These are phyloP conservation scores for Drosophila aff. DNA, from an alignment of 1,140 invertebrate species.

Conservation along the genomic window DNA sequence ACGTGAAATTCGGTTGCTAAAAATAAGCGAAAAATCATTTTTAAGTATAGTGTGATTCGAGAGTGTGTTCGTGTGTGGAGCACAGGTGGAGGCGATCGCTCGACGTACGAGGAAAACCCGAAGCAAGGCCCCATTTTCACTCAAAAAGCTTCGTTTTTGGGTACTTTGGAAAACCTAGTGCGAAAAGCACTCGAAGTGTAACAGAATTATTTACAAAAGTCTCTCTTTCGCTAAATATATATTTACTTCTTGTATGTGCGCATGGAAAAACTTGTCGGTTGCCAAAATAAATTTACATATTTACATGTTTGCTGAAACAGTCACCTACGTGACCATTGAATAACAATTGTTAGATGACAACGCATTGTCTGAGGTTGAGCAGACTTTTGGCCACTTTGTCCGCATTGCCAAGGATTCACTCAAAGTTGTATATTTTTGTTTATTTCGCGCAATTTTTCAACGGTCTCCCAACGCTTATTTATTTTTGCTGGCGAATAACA, in stretches of 20 bases:
- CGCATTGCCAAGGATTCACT: constrained; percentile 79
- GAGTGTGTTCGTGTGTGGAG: constrained; percentile 39
- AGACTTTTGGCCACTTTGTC: constrained; percentile 44
- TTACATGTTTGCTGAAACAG: constrained; percentile 10
- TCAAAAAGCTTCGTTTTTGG: constrained; percentile 51
- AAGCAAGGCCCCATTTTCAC: constrained; percentile 41
- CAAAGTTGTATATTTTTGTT: constrained; percentile 50
- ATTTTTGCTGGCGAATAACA: constrained; percentile 62
- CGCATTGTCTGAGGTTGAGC: constrained; percentile 66
- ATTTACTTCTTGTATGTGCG: constrained; percentile 15
- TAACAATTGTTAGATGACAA: constrained; percentile 78
- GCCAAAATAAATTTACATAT: constrained; percentile 30
- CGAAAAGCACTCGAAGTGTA: constrained; percentile 22
- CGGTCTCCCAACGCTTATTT: constrained; percentile 46
- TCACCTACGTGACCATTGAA: constrained; percentile 65
- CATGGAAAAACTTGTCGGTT: constrained; percentile 31
- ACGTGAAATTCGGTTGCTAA: constrained; percentile 75
- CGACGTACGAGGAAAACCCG: constrained; percentile 16
- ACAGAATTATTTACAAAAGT: constrained; percentile 34
- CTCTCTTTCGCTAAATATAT: constrained; percentile 10
- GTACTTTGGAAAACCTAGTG: constrained; percentile 61
- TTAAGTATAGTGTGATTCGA: constrained; percentile 57
- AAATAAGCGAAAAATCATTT: constrained; percentile 83
- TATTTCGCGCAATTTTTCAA: constrained; percentile 28
- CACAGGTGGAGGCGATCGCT: constrained; percentile 71